Conservation (phyloP, 2,113 vertebrate genomes). For the Petaurus breviceps region DNA sequence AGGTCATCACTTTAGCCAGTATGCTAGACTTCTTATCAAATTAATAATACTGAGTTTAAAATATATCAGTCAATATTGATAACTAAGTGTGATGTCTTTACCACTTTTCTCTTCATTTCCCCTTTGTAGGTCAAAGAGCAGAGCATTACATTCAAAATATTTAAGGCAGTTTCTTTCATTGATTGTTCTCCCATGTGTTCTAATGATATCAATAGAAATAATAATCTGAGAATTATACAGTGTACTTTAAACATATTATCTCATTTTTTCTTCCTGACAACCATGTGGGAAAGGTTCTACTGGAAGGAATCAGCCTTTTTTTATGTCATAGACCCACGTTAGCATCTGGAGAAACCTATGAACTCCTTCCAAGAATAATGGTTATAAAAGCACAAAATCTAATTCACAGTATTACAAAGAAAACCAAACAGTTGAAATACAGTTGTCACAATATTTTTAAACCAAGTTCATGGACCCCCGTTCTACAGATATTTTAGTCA, state of each 20-base stretch:
- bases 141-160: slow-evolving; percentile 38
- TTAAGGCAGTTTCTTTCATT: slow-evolving; percentile 35
- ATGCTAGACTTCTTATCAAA: neutral
- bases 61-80: neutral
- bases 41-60: slow-evolving; percentile 53
- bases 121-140: slow-evolving; percentile 44
- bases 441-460: neutral
- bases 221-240: neutral
- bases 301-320: neutral
- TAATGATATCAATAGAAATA: slow-evolving; percentile 45
- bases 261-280: neutral
- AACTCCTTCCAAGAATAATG: neutral
- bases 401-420: neutral
- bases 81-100: slow-evolving; percentile 29
- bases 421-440: neutral
- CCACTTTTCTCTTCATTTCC: slow-evolving; percentile 40
- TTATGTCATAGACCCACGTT: neutral
- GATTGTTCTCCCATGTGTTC: slow-evolving; percentile 39
- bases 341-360: neutral
- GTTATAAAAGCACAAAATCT: neutral
- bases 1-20: neutral
- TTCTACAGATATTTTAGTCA: neutral
- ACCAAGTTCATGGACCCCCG: neutral
- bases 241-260: neutral
- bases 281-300: neutral